Base-by-base conservation (phyloP, 2,888 invertebrate genomes). In the Linnaemya vulpina region DNA sequence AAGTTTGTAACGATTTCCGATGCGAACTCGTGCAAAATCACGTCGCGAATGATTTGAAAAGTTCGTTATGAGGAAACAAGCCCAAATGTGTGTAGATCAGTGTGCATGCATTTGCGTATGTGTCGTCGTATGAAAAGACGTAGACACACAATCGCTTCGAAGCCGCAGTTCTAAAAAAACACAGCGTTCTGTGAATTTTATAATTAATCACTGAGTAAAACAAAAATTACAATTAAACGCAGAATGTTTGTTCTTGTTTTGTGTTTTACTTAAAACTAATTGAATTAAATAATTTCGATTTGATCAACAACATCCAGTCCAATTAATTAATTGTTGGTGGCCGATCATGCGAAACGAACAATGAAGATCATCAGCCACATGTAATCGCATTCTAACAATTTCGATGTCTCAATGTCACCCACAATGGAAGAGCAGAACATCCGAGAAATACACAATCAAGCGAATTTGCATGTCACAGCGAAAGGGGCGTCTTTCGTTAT, bases 21-120 rank as follows among this genome's bases (percentile, higher is more conserved):
- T 85, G 81, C 71, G 70, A 79, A 82, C 82, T 79, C 71, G 78
- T 79, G 75, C 71, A 76, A 79, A 85, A 85, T 70, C 82, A 82
- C 78, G 78, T 82, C 78, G 73, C 85, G 67, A 85, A 76, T 85
- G 85, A 85, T 79, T 82, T 82, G 0, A 75, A 70, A 71, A 62
- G 7, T 78, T 30, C 67, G 30, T 77, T 67, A 68, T 22, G 38
- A n/a, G 58, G 60, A 65, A 51, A 68, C 25, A 63, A 78, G 30
- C 4, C 46, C 51, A 43, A n/a, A 67, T 68, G n/a, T 35, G 35
- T 22, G 0, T n/a, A 43, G 11, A 49, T 35, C 3, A 3, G 5
- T 62, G 17, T 58, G 17, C 9, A 55, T 30, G 55, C 30, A 55
- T 8, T 0, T 55, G 15, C 7, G 13, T 55, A 15, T 58, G 30